Percentiles rank a stretch among this genome's conserved stretches.
These are phyloP conservation scores for Erebia epiphron DNA, from an alignment of 2,888 invertebrate genomes.

Conservation along the genomic window DNA sequence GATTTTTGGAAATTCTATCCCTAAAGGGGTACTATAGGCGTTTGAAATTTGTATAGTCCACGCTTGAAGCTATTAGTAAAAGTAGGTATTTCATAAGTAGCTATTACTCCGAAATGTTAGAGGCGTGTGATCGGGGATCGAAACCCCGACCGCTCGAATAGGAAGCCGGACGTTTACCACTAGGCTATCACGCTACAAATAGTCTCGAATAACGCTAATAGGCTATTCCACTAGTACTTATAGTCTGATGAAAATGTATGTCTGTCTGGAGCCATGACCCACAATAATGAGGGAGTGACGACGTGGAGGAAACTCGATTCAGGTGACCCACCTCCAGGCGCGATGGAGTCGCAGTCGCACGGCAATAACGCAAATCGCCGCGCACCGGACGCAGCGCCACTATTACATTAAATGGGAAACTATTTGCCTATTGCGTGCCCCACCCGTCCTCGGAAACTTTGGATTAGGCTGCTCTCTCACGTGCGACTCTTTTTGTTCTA, in stretches of 20 bases:
- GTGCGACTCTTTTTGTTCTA: constrained; percentile 4
- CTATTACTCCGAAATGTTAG: background rate
- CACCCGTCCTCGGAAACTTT: constrained; percentile 46
- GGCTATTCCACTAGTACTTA: too few species aligned
- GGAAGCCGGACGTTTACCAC: background rate
- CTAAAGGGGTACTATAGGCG: too few species aligned
- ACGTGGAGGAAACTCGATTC: background rate
- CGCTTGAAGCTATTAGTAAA: too few species aligned
- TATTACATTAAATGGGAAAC: constrained; percentile 76
- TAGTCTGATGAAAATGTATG: too few species aligned
- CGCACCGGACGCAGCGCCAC: constrained; percentile 64
- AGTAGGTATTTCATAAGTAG: too few species aligned
- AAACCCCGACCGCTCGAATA: background rate
- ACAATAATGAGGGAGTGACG: background rate
- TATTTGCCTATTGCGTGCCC: constrained; percentile 65
- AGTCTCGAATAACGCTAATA: too few species aligned
- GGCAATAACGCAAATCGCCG: constrained; percentile 64
- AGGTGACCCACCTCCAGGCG: constrained; percentile 14
- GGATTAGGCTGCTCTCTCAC: constrained; percentile 23
- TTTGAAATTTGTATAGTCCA: too few species aligned
- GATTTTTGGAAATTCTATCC: background rate
- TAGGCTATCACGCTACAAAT: too few species aligned
- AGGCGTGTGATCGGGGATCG: background rate
- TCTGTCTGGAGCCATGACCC: too few species aligned
- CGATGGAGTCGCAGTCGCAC: constrained; percentile 54